These are phyloP conservation scores for Diadema setosum DNA, from an alignment of 35 echinoderm and acorn worm genomes.

Conservation along the genomic window DNA sequence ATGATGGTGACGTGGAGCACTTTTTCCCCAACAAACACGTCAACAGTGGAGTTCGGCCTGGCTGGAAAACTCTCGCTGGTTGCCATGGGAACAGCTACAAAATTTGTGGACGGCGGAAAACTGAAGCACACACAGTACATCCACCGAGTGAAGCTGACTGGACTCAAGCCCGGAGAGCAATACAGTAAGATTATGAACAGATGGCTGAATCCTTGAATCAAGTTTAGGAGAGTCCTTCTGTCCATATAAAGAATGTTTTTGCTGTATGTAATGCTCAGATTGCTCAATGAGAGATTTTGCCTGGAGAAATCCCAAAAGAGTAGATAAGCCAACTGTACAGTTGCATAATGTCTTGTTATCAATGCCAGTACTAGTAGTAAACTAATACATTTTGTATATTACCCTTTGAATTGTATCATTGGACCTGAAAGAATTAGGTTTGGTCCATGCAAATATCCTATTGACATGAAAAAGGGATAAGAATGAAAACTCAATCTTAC, in stretches of 20 bases:
- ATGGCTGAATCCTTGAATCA: neutral
- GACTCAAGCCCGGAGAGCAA: constrained; percentile 36
- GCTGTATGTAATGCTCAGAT: too few relatives aligned
- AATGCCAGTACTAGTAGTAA: too few relatives aligned
- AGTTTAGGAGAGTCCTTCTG: neutral
- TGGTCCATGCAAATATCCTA: too few relatives aligned
- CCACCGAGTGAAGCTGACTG: constrained; percentile 71
- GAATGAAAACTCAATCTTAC: too few relatives aligned
- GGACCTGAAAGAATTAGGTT: too few relatives aligned
- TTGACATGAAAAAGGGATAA: too few relatives aligned
- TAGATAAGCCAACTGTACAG: too few relatives aligned
- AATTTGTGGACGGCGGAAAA: constrained; percentile 84
- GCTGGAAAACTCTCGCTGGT: constrained; percentile 1
- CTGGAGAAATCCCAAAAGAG: too few relatives aligned
- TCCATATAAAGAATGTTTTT: neutral
- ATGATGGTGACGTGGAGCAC: constrained; percentile 99
- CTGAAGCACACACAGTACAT: constrained; percentile 74
- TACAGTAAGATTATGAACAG: constrained; percentile 68
- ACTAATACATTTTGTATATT: too few relatives aligned
- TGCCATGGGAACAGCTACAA: constrained; percentile 56
- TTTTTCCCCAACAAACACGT: constrained; percentile 47
- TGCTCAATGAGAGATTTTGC: too few relatives aligned
- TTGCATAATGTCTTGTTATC: too few relatives aligned
- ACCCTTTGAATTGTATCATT: too few relatives aligned
- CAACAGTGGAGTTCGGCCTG: constrained; percentile 67